phyloP scores from a whole-genome alignment of 2,113 vertebrate genomes.

The Jacana jacana region DNA sequence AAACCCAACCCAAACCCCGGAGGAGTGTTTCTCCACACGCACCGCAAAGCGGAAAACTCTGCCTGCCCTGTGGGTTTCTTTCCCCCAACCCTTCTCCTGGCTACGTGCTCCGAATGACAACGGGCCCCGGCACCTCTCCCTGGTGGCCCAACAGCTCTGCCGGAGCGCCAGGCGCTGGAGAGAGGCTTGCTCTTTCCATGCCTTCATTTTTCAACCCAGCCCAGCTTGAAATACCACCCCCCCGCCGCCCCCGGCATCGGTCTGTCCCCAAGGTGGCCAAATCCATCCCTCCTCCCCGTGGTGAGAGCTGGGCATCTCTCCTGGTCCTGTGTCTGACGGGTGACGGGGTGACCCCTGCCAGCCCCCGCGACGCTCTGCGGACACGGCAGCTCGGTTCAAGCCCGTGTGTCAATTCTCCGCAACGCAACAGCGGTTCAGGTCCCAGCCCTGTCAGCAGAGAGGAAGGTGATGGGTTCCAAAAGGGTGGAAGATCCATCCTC shows the following conservation, averaged over 20 bases:
- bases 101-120: background rate
- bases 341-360: background rate
- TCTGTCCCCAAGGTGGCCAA: background rate
- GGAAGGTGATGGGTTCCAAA: background rate
- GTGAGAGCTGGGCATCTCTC: background rate
- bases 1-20: too few species aligned
- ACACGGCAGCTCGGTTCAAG: rapidly evolving
- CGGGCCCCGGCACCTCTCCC: background rate
- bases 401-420: background rate
- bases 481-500: background rate
- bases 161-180: rapidly evolving
- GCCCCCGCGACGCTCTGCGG: background rate
- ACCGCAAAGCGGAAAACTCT: background rate
- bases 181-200: background rate
- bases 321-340: background rate
- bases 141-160: background rate
- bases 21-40: background rate
- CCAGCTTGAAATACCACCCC: rapidly evolving
- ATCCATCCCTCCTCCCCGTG: rapidly evolving
- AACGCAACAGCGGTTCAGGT: background rate
- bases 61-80: background rate
- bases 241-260: rapidly evolving
- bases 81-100: background rate
- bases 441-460: background rate
- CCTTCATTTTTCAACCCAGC: rapidly evolving